A percentile compares a stretch with the other conserved stretches of the same genome.
Conservation (phyloP, 2,888 invertebrate genomes). For the Phaedon cochleariae region DNA sequence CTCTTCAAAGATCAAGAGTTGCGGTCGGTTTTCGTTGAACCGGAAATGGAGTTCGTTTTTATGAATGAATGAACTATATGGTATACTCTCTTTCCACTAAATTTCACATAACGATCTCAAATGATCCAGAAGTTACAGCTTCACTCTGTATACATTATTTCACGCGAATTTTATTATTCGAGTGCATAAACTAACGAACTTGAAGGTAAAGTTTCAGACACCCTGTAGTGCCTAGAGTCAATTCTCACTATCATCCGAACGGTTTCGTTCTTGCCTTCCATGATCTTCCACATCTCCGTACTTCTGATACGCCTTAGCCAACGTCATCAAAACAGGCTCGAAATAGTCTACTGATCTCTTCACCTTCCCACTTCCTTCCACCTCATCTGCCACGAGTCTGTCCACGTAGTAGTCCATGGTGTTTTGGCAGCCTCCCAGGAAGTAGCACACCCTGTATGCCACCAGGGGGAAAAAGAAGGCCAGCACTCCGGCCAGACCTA, state of each 20-base stretch:
- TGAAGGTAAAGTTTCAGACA: too few species aligned
- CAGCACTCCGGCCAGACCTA: slow-evolving; percentile 47
- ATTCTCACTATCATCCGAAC: background rate
- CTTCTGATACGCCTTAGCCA: slow-evolving; percentile 56
- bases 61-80: too few species aligned
- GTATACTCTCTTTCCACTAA: too few species aligned
- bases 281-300: slow-evolving; percentile 51
- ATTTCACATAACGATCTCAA: too few species aligned
- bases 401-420: slow-evolving; percentile 53
- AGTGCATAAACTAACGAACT: too few species aligned
- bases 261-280: slow-evolving; percentile 51
- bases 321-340: slow-evolving; percentile 54
- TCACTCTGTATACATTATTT: too few species aligned
- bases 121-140: too few species aligned
- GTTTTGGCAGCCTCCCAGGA: slow-evolving; percentile 55
- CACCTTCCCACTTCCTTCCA: slow-evolving; percentile 29
- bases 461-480: slow-evolving; percentile 52
- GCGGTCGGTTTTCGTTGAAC: too few species aligned
- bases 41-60: too few species aligned
- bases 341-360: slow-evolving; percentile 54
- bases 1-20: too few species aligned
- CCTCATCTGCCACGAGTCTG: slow-evolving; percentile 41
- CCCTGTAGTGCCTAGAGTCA: background rate
- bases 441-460: slow-evolving; percentile 55
- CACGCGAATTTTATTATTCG: too few species aligned